phyloP scores from a whole-genome alignment of 2,113 vertebrate species.

The Hippoglossus stenolepis region DNA sequence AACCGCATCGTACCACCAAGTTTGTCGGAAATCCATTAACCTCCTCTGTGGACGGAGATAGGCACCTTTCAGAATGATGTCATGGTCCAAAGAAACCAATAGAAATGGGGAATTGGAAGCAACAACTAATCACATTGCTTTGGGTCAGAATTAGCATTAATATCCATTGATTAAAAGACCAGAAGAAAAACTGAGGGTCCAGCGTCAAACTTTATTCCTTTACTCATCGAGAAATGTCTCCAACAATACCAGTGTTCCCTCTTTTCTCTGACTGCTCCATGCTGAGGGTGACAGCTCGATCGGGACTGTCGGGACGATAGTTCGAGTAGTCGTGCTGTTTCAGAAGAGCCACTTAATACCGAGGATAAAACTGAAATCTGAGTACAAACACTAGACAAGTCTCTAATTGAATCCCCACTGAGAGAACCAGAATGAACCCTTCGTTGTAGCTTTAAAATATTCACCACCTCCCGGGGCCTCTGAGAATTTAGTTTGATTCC shows the following conservation, averaged over 20 bases:
- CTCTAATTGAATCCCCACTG: conserved; percentile 26
- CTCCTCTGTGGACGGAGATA: too few relatives aligned
- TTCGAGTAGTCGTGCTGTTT: not conserved
- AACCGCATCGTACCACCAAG: too few relatives aligned
- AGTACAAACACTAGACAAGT: conserved; percentile 6
- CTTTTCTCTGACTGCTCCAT: not conserved
- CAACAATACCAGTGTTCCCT: not conserved
- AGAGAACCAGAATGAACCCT: conserved; percentile 21
- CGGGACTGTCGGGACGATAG: too few relatives aligned
- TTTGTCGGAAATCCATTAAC: too few relatives aligned
- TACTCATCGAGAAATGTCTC: not conserved
- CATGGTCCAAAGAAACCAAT: too few relatives aligned
- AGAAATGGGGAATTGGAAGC: too few relatives aligned
- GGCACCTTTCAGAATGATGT: too few relatives aligned
- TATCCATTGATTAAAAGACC: too few relatives aligned
- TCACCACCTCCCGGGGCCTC: conserved; percentile 11
- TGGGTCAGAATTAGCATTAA: too few relatives aligned
- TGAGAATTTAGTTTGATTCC: conserved; percentile 39
- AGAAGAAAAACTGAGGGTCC: too few relatives aligned
- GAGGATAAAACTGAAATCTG: conserved; percentile 20
- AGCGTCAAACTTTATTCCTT: too few relatives aligned
- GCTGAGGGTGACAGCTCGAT: not conserved
- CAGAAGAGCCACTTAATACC: conserved; percentile 12
- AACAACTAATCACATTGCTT: not conserved
- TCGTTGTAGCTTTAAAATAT: conserved; percentile 36